Base-by-base conservation (phyloP, 2,797 vertebrate species). In the Enteromius argenteus region DNA sequence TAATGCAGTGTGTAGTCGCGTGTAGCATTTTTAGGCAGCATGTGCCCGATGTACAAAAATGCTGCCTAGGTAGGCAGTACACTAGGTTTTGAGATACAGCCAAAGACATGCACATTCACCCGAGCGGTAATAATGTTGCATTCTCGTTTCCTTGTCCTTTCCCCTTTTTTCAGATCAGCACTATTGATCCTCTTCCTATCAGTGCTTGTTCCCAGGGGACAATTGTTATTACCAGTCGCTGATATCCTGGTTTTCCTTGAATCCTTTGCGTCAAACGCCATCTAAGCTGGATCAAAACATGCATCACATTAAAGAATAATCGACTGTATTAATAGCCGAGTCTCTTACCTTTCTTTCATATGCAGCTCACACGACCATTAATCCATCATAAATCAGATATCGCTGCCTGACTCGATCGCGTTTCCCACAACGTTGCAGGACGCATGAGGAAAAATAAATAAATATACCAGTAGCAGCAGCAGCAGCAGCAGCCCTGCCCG, bases 371-470 rank as follows among this genome's bases (percentile, higher is more conserved):
- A 84, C 86, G 86, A 85, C 35, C 84, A 88, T 93, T 92, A 95
- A 92, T 95, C 94, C 95, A 95, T 95, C 89, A 88, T 92, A 89
- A 53, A 87, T 85, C 1, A 80, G 79, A 86, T 81, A 79, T 32
- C 71, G 51, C 82, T 68, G 84, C 84, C 71, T 62, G 86, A 85
- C 89, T 90, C 82, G 89, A 82, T 93, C 89, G 86, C 90, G 91
- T 88, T 91, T 89, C 86, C 89, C 80, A 86, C 87, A 80, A 79
- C 83, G 92, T 69, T 85, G 90, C 88, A 86, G 85, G 87, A 74
- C 88, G 81, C 86, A 89, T 71, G 81, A 79, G 85, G 76, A 56
- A 35, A 86, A 86, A 76, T 84, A 91, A 89, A 90, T 84, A 90
- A 86, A 91, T 86, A 88, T 87, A 80, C 19, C 87, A 80, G 60